Conservation (phyloP, 2,888 invertebrate genomes). For the Agrochola circellaris region DNA sequence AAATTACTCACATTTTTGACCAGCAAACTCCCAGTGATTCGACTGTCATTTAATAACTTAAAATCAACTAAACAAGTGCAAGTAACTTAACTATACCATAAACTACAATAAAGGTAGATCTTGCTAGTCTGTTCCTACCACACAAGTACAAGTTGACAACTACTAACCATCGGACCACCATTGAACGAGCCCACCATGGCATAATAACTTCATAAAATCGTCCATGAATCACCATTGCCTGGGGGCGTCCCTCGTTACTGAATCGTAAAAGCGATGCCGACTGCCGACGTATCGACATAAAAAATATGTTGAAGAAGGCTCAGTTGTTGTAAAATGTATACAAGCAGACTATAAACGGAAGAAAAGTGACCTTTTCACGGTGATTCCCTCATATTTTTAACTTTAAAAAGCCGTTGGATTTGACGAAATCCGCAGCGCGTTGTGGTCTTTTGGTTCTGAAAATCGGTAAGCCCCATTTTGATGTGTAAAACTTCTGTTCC, state of each 20-base stretch:
- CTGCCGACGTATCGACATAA: slow-evolving; percentile 22
- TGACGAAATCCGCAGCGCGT: not conserved
- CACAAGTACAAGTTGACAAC: slow-evolving; percentile 35
- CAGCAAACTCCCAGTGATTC: too few species aligned
- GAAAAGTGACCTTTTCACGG: not conserved
- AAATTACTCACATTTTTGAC: not conserved
- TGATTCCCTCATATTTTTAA: not conserved
- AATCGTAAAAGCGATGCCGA: slow-evolving; percentile 70
- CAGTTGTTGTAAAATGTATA: not conserved
- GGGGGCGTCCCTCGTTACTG: slow-evolving; percentile 72
- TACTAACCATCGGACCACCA: slow-evolving; percentile 52
- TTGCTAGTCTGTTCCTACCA: not conserved
- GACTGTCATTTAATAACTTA: not conserved
- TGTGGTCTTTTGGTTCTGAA: not conserved
- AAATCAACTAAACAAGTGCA: slow-evolving; percentile 18
- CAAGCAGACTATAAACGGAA: not conserved
- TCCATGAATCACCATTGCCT: slow-evolving; percentile 72
- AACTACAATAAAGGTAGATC: not conserved
- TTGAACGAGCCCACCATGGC: slow-evolving; percentile 57
- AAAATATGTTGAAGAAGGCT: slow-evolving; percentile 28
- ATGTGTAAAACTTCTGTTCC: slow-evolving; percentile 39
- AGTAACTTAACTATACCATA: not conserved
- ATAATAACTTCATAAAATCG: slow-evolving; percentile 67
- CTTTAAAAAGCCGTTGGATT: not conserved
- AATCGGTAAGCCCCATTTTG: not conserved